Percentiles rank a stretch among this genome's conserved stretches.
These are phyloP conservation scores for Sthenelais limicola DNA, from an alignment of 2,888 invertebrate species.

Conservation along the genomic window DNA sequence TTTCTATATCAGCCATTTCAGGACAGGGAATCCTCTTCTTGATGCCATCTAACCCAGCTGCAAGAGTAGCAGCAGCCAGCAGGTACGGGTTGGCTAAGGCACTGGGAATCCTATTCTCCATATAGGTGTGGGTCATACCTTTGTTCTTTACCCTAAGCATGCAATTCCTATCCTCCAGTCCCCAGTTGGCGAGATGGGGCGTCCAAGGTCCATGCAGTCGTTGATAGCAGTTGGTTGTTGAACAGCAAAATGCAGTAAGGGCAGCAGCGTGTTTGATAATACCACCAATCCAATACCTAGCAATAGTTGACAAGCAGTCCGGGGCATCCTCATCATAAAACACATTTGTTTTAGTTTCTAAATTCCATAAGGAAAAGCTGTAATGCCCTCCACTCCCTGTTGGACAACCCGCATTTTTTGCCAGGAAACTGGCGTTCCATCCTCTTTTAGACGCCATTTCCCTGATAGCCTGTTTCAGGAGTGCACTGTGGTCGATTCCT, in stretches of 20 bases:
- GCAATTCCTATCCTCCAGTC: constrained; percentile 47
- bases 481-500: constrained; percentile 45
- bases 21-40: constrained; percentile 35
- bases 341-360: constrained; percentile 29
- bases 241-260: constrained; percentile 48
- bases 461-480: constrained; percentile 47
- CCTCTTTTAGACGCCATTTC: constrained; percentile 44
- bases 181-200: constrained; percentile 49
- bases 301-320: constrained; percentile 42
- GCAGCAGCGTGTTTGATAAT: constrained; percentile 50
- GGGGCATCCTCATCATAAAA: constrained; percentile 41
- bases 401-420: constrained; percentile 17
- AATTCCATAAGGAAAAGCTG: constrained; percentile 52
- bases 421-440: constrained; percentile 51
- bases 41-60: constrained; percentile 52
- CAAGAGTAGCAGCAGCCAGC: constrained; percentile 48
- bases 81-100: constrained; percentile 49
- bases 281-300: constrained; percentile 51
- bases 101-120: constrained; percentile 50
- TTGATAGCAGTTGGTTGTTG: constrained; percentile 53
- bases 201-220: constrained; percentile 41
- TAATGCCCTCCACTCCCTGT: constrained; percentile 48
- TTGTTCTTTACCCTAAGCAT: constrained; percentile 47
- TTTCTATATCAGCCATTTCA: neutral
- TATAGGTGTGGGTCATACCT: constrained; percentile 27